phyloP scores from a whole-genome alignment of 2,113 vertebrate species.

The Ceyx cyanopectus region DNA sequence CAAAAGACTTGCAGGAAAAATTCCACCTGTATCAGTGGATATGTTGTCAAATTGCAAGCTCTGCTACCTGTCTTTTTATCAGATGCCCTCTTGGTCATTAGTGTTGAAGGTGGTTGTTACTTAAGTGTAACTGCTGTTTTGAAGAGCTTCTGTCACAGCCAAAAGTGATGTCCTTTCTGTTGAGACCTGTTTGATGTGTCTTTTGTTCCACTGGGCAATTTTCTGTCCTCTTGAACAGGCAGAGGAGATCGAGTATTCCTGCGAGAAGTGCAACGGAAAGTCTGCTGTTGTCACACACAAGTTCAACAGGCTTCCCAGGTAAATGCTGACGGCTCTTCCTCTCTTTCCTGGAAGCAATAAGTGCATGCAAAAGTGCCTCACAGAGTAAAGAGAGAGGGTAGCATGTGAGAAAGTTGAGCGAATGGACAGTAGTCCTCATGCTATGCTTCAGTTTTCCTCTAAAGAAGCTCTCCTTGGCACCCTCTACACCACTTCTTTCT shows the following conservation, averaged over 20 bases:
- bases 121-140: background rate
- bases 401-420: background rate
- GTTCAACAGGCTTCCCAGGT: constrained; percentile 97
- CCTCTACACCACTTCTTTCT: background rate
- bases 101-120: background rate
- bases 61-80: background rate
- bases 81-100: background rate
- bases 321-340: background rate
- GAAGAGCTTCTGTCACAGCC: background rate
- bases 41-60: background rate
- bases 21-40: background rate
- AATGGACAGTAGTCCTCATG: background rate
- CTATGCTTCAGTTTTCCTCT: background rate
- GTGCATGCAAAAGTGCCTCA: background rate
- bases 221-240: constrained; percentile 61
- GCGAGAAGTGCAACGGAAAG: constrained; percentile 96
- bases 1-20: background rate
- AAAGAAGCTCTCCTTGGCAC: background rate
- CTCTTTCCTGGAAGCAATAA: background rate
- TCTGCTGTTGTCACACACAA: constrained; percentile 93
- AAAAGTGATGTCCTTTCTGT: background rate
- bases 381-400: background rate
- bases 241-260: constrained; percentile 98
- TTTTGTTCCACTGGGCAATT: background rate
- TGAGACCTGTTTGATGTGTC: background rate